phyloP scores from a whole-genome alignment of 2,797 vertebrate species.

The Bucorvus abyssinicus region DNA sequence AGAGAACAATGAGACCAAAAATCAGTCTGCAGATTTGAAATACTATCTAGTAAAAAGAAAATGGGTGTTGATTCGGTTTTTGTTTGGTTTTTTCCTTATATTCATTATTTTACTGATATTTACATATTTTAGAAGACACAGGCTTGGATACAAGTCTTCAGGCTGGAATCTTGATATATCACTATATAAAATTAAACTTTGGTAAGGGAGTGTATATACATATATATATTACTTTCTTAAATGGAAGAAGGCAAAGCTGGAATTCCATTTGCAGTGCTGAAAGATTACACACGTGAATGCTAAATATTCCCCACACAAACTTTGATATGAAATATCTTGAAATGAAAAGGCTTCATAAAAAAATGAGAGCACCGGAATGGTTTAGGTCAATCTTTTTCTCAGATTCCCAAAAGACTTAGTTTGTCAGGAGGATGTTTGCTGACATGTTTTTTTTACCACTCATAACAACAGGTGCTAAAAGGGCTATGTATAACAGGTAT shows the following conservation, averaged over 20 bases:
- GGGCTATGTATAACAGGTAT: background rate
- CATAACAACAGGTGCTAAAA: background rate
- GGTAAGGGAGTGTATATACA: background rate
- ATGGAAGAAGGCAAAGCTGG: background rate
- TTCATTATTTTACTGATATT: background rate
- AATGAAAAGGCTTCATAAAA: background rate
- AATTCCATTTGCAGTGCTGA: background rate
- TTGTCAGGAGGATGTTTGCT: background rate
- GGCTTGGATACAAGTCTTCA: background rate
- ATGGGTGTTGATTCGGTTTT: background rate
- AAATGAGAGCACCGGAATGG: background rate
- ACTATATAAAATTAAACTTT: background rate
- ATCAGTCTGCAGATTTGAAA: background rate
- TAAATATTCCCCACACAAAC: constrained; percentile 11
- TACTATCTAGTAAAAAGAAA: background rate
- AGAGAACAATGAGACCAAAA: background rate
- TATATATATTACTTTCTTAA: background rate
- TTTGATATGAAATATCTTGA: background rate
- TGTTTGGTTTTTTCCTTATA: background rate
- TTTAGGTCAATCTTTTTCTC: background rate
- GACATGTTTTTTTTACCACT: background rate
- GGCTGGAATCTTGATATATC: background rate
- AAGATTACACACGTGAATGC: background rate
- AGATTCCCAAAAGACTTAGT: background rate
- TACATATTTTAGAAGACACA: background rate